Percentiles rank a stretch among this genome's conserved stretches.
Conservation (phyloP, 1,140 invertebrate species). For the Tribolium castaneum region DNA sequence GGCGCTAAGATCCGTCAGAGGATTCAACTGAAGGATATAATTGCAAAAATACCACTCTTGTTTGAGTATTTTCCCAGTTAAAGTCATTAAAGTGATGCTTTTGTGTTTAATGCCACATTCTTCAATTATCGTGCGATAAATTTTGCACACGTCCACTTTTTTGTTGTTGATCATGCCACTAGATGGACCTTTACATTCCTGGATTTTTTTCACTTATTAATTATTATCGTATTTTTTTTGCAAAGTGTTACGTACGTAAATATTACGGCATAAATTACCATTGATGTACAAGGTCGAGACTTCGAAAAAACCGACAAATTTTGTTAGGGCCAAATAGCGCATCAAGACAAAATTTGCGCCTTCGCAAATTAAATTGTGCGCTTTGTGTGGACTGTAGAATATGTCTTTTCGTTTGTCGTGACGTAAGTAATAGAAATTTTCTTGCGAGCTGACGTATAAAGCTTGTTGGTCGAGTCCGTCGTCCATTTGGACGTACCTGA, state of each 20-base stretch:
- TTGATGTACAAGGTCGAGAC: slow-evolving; percentile 69
- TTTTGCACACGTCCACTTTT: slow-evolving; percentile 65
- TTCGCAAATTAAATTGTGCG: slow-evolving; percentile 68
- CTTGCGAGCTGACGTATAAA: neutral
- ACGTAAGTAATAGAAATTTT: slow-evolving; percentile 11
- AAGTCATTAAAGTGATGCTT: slow-evolving; percentile 64
- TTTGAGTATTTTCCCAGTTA: slow-evolving; percentile 65
- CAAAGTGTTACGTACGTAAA: slow-evolving; percentile 68
- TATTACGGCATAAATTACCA: slow-evolving; percentile 68
- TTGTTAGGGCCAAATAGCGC: slow-evolving; percentile 69
- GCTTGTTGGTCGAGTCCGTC: neutral
- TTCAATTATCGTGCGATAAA: slow-evolving; percentile 68
- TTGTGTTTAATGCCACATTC: slow-evolving; percentile 66
- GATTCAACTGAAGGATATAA: slow-evolving; percentile 69
- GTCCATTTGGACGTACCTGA: neutral
- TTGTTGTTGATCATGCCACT: slow-evolving; percentile 65
- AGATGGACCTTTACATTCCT: slow-evolving; percentile 60
- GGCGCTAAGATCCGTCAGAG: slow-evolving; percentile 62
- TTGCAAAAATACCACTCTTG: slow-evolving; percentile 69
- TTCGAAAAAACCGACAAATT: slow-evolving; percentile 68
- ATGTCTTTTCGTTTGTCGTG: slow-evolving; percentile 3
- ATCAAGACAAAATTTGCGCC: slow-evolving; percentile 71
- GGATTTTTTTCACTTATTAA: neutral
- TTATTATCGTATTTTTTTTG: neutral
- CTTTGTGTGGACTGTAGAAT: slow-evolving; percentile 51